phyloP scores from a whole-genome alignment of 1,140 invertebrate species.

The Berghia stephanieae region DNA sequence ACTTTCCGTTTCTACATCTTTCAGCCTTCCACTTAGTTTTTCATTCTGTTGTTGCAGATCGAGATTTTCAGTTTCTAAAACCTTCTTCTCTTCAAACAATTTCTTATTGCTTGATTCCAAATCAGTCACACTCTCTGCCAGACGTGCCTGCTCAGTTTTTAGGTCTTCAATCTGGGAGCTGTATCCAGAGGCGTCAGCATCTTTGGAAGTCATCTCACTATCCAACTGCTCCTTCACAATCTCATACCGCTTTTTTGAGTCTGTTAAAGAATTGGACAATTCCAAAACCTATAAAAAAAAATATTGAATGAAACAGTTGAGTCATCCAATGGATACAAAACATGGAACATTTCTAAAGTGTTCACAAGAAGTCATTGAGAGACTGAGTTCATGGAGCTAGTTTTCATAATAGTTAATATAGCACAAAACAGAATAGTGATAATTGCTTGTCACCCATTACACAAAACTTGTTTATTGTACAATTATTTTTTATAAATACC shows the following conservation, averaged over 20 bases:
- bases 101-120: neutral
- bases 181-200: neutral
- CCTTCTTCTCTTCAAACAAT: neutral
- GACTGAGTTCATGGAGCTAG: no score
- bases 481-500: no score
- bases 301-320: no score
- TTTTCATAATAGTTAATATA: no score
- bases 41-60: neutral
- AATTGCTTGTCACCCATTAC: no score
- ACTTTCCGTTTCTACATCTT: neutral
- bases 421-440: no score
- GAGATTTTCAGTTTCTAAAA: neutral
- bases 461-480: no score
- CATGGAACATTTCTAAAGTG: no score
- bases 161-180: slow-evolving; percentile 34
- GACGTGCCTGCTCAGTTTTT: neutral
- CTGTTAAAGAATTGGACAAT: slow-evolving; percentile 52
- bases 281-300: slow-evolving; percentile 40
- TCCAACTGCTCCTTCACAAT: slow-evolving; percentile 44
- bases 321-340: no score
- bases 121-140: neutral
- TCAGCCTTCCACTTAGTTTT: neutral
- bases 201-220: neutral
- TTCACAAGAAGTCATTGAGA: no score
- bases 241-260: slow-evolving; percentile 48